Evolutionary conservation across 2,888 invertebrate species (phyloP), one percentile per base, ranked within the genome.

Genomic region (Lasioglossum figueresi): DNA sequence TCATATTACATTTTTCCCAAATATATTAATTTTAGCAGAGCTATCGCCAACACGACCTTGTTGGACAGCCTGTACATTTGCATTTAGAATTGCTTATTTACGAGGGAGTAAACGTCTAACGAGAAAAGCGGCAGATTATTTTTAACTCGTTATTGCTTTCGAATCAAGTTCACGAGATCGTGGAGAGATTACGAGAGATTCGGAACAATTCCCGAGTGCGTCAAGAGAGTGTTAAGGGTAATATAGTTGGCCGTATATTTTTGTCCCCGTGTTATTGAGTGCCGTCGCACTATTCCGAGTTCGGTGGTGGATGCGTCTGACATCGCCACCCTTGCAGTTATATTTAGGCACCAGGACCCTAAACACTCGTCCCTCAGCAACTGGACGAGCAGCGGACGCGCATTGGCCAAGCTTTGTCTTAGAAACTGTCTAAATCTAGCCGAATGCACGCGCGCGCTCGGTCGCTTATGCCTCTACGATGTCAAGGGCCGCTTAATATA

Each of bases 401-500:
- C 27, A 14, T 34, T 66, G 34, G 85, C 80, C 78, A 66, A 82
- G 86, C 86, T 91, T 91, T 89, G 90, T 91, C 90, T 87, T 82
- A 70, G 83, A 27, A 74, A 80, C 75, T 77, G 72, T 91, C 91
- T 91, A 91, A 90, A 90, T 82, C 79, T 82, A 76, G 84, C 80
- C 80, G 84, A 80, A 84, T 80, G 83, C 88, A 81, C 80, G 80
- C 83, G 74, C 85, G 23, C 52, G 23, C 52, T 52, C 23, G 52
- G 10, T 79, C 63, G 74, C 48, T 66, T 84, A 82, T 83, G 56
- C 82, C 82, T 79, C 82, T 84, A 91, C 89, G 91, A 85, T 90
- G 90, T 90, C 90, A 90, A 90, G 90, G 90, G 89, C 90, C 89
- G 91, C 90, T 90, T 90, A 91, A 90, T 90, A 90, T 90, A 90